Conservation (phyloP, 1,140 invertebrate species). For the Littorina saxatilis region DNA sequence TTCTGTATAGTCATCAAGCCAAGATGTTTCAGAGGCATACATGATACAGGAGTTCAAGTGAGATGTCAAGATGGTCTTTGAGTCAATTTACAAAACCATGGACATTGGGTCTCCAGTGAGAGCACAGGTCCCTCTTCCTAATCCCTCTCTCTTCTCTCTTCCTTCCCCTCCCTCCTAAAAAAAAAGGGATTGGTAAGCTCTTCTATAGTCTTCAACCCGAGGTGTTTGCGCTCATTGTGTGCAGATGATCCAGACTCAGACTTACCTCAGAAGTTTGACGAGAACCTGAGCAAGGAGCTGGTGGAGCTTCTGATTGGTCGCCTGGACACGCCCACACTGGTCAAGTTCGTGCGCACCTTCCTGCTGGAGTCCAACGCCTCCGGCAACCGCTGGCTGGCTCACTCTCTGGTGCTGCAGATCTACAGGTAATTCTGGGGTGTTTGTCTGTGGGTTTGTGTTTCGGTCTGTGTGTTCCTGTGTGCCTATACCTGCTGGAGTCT, state of each 20-base stretch:
- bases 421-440: constrained; percentile 67
- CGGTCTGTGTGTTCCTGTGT: no score
- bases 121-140: background rate
- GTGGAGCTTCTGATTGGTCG: constrained; percentile 85
- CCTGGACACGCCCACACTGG: constrained; percentile 80
- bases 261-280: constrained; percentile 88
- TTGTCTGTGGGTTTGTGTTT: no score
- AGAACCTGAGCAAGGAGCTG: constrained; percentile 82
- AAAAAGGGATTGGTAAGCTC: no score
- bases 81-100: no score
- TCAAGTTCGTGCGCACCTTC: constrained; percentile 92
- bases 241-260: constrained; percentile 78
- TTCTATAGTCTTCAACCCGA: no score
- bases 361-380: constrained; percentile 95
- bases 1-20: no score
- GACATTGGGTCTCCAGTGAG: no score
- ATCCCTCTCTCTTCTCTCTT: background rate
- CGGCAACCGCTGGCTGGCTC: constrained; percentile 95
- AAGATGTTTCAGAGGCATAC: no score
- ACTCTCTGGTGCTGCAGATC: constrained; percentile 77
- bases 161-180: background rate
- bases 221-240: no score
- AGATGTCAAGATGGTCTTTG: no score
- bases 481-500: no score
- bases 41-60: no score